These are phyloP conservation scores for Barbus barbus DNA, from an alignment of 2,113 vertebrate species.

Conservation along the genomic window DNA sequence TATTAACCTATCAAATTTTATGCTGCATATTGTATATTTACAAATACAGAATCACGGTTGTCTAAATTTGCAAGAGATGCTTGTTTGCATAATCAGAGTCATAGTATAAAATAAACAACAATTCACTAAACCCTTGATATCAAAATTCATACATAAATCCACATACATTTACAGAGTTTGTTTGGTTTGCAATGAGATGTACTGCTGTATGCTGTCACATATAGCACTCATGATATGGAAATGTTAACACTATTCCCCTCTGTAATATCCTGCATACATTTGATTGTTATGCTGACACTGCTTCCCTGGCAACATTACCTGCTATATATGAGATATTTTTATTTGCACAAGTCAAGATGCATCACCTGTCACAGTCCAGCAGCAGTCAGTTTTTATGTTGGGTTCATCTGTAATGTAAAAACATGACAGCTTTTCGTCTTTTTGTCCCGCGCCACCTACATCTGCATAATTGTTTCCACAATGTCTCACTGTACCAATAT, in stretches of 20 bases:
- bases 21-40: background rate
- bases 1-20: background rate
- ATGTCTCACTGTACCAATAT: background rate
- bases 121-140: background rate
- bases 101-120: background rate
- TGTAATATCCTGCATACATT: background rate
- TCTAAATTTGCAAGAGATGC: background rate
- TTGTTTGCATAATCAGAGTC: background rate
- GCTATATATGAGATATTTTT: background rate
- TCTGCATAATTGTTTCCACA: background rate
- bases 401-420: background rate
- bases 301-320: background rate
- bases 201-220: background rate
- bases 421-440: background rate
- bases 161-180: background rate
- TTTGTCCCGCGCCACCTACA: background rate
- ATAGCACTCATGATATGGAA: background rate
- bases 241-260: background rate
- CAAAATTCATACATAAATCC: background rate
- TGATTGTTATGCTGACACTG: background rate
- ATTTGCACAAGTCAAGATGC: background rate
- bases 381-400: background rate
- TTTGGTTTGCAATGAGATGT: constrained; percentile 7
- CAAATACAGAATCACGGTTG: background rate
- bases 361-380: background rate